These are phyloP conservation scores for Crotalus helleri DNA, from an alignment of 2,113 vertebrate genomes.

Conservation along the genomic window DNA sequence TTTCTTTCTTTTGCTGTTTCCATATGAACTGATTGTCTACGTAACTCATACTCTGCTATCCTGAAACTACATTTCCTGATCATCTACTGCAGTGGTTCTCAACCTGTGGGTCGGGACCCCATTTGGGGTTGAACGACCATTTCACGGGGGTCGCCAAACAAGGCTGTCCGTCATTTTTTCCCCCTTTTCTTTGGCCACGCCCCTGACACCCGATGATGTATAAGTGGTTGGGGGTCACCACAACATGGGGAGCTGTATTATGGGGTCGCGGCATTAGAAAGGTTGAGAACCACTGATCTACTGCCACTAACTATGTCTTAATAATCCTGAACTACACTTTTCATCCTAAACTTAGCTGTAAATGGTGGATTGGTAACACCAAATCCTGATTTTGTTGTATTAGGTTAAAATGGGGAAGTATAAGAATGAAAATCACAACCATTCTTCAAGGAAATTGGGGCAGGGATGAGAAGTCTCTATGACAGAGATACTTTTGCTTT, in stretches of 20 bases:
- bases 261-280: too few species aligned
- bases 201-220: too few species aligned
- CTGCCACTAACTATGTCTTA: background rate
- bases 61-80: background rate
- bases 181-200: too few species aligned
- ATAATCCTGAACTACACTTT: background rate
- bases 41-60: background rate
- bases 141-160: too few species aligned
- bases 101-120: too few species aligned
- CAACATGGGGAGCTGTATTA: too few species aligned
- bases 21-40: background rate
- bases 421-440: background rate
- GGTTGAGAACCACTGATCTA: background rate
- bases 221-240: too few species aligned
- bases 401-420: background rate
- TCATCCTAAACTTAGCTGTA: background rate
- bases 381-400: background rate
- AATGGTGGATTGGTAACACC: background rate
- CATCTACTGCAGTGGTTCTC: background rate
- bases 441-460: too few species aligned
- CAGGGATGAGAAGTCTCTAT: background rate
- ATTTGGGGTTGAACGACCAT: too few species aligned
- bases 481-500: background rate
- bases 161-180: too few species aligned
- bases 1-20: background rate